Percentiles rank a stretch among this genome's conserved stretches.
These are phyloP conservation scores for Hypanus sabinus DNA, from an alignment of 2,113 vertebrate species.

Conservation along the genomic window DNA sequence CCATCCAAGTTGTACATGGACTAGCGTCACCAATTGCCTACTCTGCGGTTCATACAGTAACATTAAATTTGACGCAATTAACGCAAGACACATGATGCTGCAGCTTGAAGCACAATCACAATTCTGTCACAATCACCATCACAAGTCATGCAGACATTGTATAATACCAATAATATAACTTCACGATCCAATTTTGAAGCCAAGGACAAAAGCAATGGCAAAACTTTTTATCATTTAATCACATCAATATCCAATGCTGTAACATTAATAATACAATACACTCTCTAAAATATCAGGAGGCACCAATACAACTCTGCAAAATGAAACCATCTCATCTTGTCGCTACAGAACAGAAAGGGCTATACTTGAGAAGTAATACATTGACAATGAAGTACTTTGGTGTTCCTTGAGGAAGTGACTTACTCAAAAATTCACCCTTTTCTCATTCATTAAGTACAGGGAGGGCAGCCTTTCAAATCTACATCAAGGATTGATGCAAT, in stretches of 20 bases:
- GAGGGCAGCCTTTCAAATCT: background rate
- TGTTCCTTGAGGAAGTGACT: background rate
- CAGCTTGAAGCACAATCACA: too few species aligned
- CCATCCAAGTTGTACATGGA: too few species aligned
- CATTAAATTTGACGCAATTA: too few species aligned
- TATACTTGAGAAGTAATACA: background rate
- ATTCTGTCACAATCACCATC: too few species aligned
- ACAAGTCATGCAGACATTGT: too few species aligned
- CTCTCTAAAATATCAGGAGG: background rate
- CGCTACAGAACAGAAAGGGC: background rate
- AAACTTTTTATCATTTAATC: background rate
- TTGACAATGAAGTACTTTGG: background rate
- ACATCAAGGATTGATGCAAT: background rate
- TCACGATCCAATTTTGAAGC: background rate
- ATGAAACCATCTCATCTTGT: background rate
- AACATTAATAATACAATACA: background rate
- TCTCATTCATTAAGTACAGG: background rate
- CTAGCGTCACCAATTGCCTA: too few species aligned
- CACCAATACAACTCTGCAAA: background rate
- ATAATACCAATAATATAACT: too few species aligned
- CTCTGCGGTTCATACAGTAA: too few species aligned
- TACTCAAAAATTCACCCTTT: background rate
- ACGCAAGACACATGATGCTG: too few species aligned
- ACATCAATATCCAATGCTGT: background rate
- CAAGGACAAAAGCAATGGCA: background rate